A percentile compares a stretch with the other conserved stretches of the same genome.
Evolutionary conservation across 2,113 vertebrate species (phyloP).

Genomic region (Bufo bufo): DNA sequence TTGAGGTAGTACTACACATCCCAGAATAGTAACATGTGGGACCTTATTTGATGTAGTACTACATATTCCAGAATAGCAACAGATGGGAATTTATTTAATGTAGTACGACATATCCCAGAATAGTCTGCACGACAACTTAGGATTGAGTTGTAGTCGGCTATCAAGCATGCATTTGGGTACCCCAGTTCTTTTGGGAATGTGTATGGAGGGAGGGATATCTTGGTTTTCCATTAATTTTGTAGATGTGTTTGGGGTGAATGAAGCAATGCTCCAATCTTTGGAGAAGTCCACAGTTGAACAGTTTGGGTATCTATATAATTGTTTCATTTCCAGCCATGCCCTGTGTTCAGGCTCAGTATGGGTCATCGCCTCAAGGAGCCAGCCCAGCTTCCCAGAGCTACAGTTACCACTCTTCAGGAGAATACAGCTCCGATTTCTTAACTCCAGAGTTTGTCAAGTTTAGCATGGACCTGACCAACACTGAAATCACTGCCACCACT

Average conservation of each 20-base stretch:
- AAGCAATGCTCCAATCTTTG: constrained; percentile 40
- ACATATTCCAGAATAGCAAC: not conserved
- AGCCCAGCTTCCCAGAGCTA: constrained; percentile 99
- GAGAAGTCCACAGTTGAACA: constrained; percentile 65
- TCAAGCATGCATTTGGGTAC: not conserved
- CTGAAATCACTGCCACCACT: constrained; percentile 97
- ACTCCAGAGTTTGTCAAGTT: constrained; percentile 99
- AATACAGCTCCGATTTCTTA: constrained; percentile 99
- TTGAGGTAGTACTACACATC: too few species aligned
- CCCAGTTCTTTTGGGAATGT: not conserved
- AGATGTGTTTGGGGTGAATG: constrained; percentile 14
- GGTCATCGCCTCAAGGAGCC: constrained; percentile 99
- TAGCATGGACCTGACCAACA: constrained; percentile 99
- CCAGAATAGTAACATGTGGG: too few species aligned
- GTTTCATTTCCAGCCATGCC: constrained; percentile 96
- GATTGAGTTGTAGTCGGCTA: not conserved
- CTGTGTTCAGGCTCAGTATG: constrained; percentile 99
- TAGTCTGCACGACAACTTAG: too few species aligned
- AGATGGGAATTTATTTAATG: not conserved
- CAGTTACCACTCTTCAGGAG: constrained; percentile 96
- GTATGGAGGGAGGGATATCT: not conserved
- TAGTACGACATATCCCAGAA: too few species aligned
- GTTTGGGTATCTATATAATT: constrained; percentile 73
- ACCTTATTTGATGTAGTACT: too few species aligned
- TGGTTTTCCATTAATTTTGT: not conserved